Conservation (phyloP, 2,113 vertebrate genomes). For the Geothlypis trichas region DNA sequence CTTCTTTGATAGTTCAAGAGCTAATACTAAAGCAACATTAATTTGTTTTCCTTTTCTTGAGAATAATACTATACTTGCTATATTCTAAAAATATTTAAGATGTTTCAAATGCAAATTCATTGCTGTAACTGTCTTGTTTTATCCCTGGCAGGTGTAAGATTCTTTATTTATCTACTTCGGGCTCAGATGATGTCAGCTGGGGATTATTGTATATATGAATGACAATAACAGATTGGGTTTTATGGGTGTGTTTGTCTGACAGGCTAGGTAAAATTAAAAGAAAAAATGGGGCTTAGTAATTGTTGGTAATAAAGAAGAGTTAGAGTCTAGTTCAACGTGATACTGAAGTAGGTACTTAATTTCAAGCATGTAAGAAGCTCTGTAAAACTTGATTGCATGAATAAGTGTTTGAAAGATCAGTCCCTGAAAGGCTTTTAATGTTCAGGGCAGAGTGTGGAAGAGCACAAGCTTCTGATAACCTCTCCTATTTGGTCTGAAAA, state of each 20-base stretch:
- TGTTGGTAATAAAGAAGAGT: constrained; percentile 35
- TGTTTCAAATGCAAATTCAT: neutral
- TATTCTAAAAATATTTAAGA: neutral
- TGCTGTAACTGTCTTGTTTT: neutral
- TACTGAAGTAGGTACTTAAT: constrained; percentile 29
- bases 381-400: constrained; percentile 20
- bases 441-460: neutral
- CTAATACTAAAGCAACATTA: neutral
- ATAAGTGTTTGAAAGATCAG: constrained; percentile 13
- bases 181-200: neutral
- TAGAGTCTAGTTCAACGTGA: neutral
- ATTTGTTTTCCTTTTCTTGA: neutral
- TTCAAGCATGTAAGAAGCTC: constrained; percentile 10
- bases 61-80: neutral
- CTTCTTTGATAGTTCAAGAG: neutral
- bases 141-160: neutral
- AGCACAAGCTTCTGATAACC: neutral
- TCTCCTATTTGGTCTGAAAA: neutral
- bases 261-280: constrained; percentile 13
- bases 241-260: constrained; percentile 19
- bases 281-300: constrained; percentile 1
- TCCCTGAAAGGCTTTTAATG: constrained; percentile 29
- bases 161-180: neutral
- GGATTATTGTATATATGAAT: neutral
- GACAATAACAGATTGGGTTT: constrained; percentile 16